Conservation (phyloP, 1,140 invertebrate species). For the Heliothis subflexa region DNA sequence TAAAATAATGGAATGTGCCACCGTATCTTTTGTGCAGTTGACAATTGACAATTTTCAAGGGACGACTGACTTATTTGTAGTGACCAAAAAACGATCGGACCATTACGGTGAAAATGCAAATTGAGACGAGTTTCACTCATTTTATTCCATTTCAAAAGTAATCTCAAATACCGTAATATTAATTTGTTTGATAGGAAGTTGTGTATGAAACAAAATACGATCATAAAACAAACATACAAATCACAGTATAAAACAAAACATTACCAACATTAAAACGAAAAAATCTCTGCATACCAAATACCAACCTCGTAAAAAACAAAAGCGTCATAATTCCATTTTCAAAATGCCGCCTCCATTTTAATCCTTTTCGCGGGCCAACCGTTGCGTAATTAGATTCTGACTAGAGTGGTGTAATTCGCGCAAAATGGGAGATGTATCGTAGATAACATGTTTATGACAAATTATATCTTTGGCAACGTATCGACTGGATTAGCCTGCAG, state of each 20-base stretch:
- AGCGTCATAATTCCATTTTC: constrained; percentile 6
- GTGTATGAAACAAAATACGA: too few species aligned
- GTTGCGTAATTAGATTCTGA: constrained; percentile 75
- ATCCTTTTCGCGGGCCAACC: constrained; percentile 51
- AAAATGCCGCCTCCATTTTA: constrained; percentile 37
- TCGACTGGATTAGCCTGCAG: constrained; percentile 27
- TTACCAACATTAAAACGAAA: not conserved
- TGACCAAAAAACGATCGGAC: too few species aligned
- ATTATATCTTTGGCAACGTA: constrained; percentile 63
- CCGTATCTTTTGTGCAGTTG: too few species aligned
- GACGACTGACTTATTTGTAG: too few species aligned
- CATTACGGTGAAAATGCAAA: too few species aligned
- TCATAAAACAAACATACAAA: too few species aligned
- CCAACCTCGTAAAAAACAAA: constrained; percentile 2
- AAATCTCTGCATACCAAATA: constrained; percentile 2
- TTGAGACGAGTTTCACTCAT: too few species aligned
- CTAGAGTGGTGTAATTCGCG: constrained; percentile 79
- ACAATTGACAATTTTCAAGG: too few species aligned
- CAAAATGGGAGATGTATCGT: constrained; percentile 71
- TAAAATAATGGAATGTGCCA: too few species aligned
- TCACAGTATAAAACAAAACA: not conserved
- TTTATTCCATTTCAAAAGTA: too few species aligned
- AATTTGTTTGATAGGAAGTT: too few species aligned
- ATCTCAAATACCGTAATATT: too few species aligned
- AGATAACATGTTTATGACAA: constrained; percentile 67